phyloP scores from a whole-genome alignment of 2,888 invertebrate species.

The Drosophila ezoana region DNA sequence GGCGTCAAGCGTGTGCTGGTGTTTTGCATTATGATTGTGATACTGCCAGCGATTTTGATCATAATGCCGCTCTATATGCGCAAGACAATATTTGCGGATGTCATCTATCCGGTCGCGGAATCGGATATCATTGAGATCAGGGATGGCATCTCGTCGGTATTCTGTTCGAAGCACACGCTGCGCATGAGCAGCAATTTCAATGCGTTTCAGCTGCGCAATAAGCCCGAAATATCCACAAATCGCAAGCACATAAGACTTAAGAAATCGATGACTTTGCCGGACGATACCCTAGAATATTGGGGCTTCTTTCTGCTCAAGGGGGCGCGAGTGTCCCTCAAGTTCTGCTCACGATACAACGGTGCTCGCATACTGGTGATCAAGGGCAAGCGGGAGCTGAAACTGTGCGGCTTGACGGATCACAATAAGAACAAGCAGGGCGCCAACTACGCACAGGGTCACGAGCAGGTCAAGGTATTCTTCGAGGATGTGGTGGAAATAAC shows the following conservation, averaged over 20 bases:
- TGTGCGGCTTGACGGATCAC: constrained; percentile 91
- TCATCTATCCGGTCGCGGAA: constrained; percentile 91
- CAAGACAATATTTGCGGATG: constrained; percentile 91
- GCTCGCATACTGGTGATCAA: constrained; percentile 92
- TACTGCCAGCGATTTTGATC: constrained; percentile 91
- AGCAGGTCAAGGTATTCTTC: constrained; percentile 86
- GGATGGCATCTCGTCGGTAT: constrained; percentile 92
- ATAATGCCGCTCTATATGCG: constrained; percentile 91
- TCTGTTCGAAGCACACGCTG: constrained; percentile 91
- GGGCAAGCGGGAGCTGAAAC: constrained; percentile 91
- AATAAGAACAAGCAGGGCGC: constrained; percentile 88
- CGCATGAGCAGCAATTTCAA: constrained; percentile 90
- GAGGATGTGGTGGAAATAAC: constrained; percentile 86
- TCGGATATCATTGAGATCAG: constrained; percentile 93
- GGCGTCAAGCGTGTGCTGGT: constrained; percentile 91
- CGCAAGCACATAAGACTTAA: constrained; percentile 91
- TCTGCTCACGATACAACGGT: constrained; percentile 92
- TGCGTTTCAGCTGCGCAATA: constrained; percentile 90
- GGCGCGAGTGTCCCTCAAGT: constrained; percentile 91
- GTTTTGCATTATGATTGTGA: constrained; percentile 91
- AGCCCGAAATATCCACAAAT: constrained; percentile 89
- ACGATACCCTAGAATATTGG: constrained; percentile 95
- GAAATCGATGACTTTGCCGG: constrained; percentile 93
- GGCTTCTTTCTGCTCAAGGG: constrained; percentile 93
- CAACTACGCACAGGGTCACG: constrained; percentile 84